A percentile compares a stretch with the other conserved stretches of the same genome.
Conservation (phyloP, 1,140 invertebrate species). For the Calycopis cecrops region DNA sequence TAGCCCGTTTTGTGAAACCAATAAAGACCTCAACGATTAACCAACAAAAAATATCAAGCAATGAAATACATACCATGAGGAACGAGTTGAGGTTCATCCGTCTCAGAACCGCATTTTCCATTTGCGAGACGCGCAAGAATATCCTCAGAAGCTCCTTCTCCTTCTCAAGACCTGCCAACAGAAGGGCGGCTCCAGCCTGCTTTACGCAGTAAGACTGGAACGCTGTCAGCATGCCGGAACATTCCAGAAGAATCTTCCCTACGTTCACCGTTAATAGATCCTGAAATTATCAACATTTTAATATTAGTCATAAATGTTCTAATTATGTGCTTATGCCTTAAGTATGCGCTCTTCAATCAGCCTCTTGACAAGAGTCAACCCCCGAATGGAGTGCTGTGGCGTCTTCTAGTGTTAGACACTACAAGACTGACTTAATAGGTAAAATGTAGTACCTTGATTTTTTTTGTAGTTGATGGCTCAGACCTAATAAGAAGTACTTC, state of each 20-base stretch:
- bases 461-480: too few species aligned
- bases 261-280: slow-evolving; percentile 93
- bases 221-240: slow-evolving; percentile 93
- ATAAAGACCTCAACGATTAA: too few species aligned
- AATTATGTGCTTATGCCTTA: too few species aligned
- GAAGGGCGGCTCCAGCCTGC: slow-evolving; percentile 90
- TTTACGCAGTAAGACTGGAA: slow-evolving; percentile 96
- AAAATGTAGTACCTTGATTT: too few species aligned
- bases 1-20: too few species aligned
- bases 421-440: too few species aligned
- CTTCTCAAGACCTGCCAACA: slow-evolving; percentile 94
- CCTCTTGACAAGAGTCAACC: too few species aligned
- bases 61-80: slow-evolving; percentile 84
- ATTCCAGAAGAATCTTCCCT: slow-evolving; percentile 92
- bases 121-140: slow-evolving; percentile 96
- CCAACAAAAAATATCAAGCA: too few species aligned
- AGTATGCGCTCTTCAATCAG: not conserved
- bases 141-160: slow-evolving; percentile 96
- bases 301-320: not conserved
- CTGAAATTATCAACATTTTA: slow-evolving; percentile 52
- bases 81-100: slow-evolving; percentile 98
- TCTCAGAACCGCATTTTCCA: slow-evolving; percentile 94
- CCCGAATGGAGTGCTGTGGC: too few species aligned
- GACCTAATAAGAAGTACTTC: too few species aligned
- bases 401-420: too few species aligned